Percentiles rank a stretch among this genome's conserved stretches.
These are phyloP conservation scores for Diorhabda sublineata DNA, from an alignment of 1,140 invertebrate species.

Conservation along the genomic window DNA sequence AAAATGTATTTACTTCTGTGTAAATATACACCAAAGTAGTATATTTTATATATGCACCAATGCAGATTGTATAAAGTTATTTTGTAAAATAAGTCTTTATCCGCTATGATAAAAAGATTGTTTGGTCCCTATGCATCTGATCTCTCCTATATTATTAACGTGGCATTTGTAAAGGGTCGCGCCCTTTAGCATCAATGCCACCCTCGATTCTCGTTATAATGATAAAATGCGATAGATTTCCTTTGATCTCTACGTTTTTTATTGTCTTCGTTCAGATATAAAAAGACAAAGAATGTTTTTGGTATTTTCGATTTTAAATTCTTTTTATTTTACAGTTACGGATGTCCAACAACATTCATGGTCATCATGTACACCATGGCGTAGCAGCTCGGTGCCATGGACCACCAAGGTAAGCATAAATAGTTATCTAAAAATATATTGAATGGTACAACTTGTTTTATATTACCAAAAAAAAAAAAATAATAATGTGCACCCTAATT, in stretches of 20 bases:
- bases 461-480: too few relatives aligned
- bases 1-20: too few relatives aligned
- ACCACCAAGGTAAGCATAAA: constrained; percentile 39
- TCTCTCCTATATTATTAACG: constrained; percentile 20
- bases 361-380: constrained; percentile 43
- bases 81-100: too few relatives aligned
- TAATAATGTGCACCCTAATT: too few relatives aligned
- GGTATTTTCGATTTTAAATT: neutral
- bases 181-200: constrained; percentile 35
- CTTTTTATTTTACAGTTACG: constrained; percentile 42
- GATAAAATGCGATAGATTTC: neutral
- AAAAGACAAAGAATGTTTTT: neutral
- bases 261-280: neutral
- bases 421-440: neutral
- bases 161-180: constrained; percentile 44
- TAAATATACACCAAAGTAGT: too few relatives aligned
- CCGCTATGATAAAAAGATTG: too few relatives aligned
- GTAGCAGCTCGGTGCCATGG: constrained; percentile 42
- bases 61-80: too few relatives aligned
- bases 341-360: constrained; percentile 41
- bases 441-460: too few relatives aligned
- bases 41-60: too few relatives aligned
- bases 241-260: neutral
- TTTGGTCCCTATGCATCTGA: neutral
- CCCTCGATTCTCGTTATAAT: constrained; percentile 44